Base-by-base conservation (phyloP, 2,888 invertebrate species). In the Leucania comma region DNA sequence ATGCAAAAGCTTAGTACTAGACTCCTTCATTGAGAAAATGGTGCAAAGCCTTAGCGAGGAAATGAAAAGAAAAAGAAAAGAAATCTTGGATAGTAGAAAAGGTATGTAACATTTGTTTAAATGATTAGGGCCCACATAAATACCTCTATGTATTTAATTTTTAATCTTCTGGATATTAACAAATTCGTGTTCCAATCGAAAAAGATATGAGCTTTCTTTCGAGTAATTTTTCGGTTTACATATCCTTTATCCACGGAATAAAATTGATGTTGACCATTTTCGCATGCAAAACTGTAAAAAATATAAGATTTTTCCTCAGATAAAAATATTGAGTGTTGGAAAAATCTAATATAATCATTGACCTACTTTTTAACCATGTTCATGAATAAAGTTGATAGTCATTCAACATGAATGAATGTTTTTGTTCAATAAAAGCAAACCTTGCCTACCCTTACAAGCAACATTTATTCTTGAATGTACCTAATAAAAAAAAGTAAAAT, bases 11-110 rank as follows among this genome's bases (percentile, higher is more conserved):
- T 89, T 97, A 68, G 97, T 97, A 5, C 86, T 98, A 69, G 98
- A 98, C 86, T 97, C 97, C 78, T 97, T 98, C 81, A 98, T 98
- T 65, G 97, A 97, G 35, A 97, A 97, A 91, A 97, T 97, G 96
- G 96, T 97, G 24, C 96, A 97, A 80, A 97, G 95, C 80, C 92
- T 97, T 35, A 96, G 97, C 12, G 95, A 96, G 1, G 97, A 97
- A n/a, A 92, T 96, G 88, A 97, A 97, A 88, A 87, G 90, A 51
- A 96, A 96, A 77, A 93, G 98, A 69, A 91, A 94, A 72, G 94
- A 96, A 60, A 88, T 97, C 32, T 92, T 97, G 0, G 92, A 93
- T 53, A 91, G 91, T 67, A 93, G 97, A 88, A 90, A 93, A 92
- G 96, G 94, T 96, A 89, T 72, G 72, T 51, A 17, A 20, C 3